Conservation (phyloP, 2,113 vertebrate species). For the Trichechus manatus region DNA sequence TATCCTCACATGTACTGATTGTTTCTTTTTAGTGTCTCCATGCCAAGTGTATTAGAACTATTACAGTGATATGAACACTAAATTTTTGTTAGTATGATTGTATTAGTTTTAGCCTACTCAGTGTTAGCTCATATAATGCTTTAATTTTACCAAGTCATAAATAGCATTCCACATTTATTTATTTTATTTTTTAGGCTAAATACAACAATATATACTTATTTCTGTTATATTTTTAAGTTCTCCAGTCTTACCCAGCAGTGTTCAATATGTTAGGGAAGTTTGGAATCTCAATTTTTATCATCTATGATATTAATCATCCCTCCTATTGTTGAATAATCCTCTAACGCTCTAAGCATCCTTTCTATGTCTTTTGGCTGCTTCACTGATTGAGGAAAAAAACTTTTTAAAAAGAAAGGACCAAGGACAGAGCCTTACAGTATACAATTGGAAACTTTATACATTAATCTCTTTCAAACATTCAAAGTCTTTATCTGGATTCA, state of each 20-base stretch:
- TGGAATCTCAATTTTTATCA: constrained; percentile 30
- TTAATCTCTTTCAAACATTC: constrained; percentile 40
- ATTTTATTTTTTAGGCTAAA: constrained; percentile 39
- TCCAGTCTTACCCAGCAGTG: constrained; percentile 7
- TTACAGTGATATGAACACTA: background rate
- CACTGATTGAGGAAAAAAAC: constrained; percentile 44
- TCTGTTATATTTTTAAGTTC: constrained; percentile 40
- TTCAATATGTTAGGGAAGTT: constrained; percentile 40
- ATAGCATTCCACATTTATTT: constrained; percentile 7
- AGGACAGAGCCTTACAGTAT: background rate
- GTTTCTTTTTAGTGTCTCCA: constrained; percentile 6
- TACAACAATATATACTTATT: constrained; percentile 39
- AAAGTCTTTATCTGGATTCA: background rate
- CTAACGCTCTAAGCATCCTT: constrained; percentile 5
- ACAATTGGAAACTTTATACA: constrained; percentile 31
- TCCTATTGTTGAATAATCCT: constrained; percentile 11
- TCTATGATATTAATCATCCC: constrained; percentile 24
- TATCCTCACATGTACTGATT: background rate
- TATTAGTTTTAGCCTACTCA: constrained; percentile 36
- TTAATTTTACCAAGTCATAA: constrained; percentile 37
- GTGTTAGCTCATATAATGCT: background rate
- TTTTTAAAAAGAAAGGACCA: constrained; percentile 18
- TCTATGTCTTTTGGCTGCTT: constrained; percentile 40
- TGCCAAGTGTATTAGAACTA: background rate
- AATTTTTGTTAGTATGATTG: constrained; percentile 45